Percentiles rank a stretch among this genome's conserved stretches.
Evolutionary conservation across 1,140 invertebrate species (phyloP).

Genomic region (Neodiprion pinetum): DNA sequence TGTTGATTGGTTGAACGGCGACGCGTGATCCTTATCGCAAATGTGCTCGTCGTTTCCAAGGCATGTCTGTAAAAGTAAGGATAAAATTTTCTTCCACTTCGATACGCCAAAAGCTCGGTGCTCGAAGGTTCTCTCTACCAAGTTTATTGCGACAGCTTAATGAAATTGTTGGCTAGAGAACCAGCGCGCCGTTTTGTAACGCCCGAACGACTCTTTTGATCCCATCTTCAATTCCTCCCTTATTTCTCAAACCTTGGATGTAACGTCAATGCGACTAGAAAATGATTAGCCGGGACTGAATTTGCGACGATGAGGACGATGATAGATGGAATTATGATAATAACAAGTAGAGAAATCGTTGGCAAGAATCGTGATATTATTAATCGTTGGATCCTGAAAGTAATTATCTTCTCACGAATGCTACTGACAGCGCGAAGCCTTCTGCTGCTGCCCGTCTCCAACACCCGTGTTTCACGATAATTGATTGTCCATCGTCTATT

Average conservation of each 20-base stretch:
- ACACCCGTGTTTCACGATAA: neutral
- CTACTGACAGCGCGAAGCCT: neutral
- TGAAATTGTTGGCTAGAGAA: neutral
- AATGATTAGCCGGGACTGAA: too few species aligned
- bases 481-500: constrained; percentile 2
- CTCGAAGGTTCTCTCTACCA: neutral
- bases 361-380: neutral
- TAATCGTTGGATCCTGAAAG: neutral
- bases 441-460: neutral
- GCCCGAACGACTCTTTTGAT: neutral
- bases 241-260: too few species aligned
- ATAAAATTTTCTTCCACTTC: too few species aligned
- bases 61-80: too few species aligned
- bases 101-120: neutral
- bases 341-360: neutral
- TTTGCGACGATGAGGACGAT: neutral
- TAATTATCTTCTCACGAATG: constrained; percentile 1
- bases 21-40: too few species aligned
- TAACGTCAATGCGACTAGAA: too few species aligned
- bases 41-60: too few species aligned
- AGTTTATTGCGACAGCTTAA: neutral
- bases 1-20: too few species aligned
- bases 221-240: neutral
- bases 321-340: neutral
- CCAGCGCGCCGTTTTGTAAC: neutral